Percentiles rank a stretch among this genome's conserved stretches.
Conservation (phyloP, 2,888 invertebrate genomes). For the Patella caerulea region DNA sequence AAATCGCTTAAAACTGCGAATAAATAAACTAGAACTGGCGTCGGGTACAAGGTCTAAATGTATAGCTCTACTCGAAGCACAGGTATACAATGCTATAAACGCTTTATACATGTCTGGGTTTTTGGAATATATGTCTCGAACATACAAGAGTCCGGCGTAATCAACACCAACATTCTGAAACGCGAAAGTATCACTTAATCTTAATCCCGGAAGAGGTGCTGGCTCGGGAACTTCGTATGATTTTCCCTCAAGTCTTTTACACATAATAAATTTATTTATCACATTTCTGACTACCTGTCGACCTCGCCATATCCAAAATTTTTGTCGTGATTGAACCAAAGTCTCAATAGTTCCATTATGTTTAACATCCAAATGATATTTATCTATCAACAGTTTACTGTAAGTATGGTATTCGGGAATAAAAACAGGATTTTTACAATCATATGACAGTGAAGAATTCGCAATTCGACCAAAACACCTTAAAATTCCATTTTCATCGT, state of each 20-base stretch:
- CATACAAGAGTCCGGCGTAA: background rate
- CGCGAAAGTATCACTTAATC: background rate
- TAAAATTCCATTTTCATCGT: background rate
- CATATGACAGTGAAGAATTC: background rate
- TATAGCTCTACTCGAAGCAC: conserved; percentile 4
- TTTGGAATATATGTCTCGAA: background rate
- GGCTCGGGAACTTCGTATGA: background rate
- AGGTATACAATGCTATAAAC: conserved; percentile 1
- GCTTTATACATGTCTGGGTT: background rate
- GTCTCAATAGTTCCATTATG: conserved; percentile 1
- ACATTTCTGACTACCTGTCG: background rate
- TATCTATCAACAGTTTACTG: background rate
- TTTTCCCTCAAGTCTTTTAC: background rate
- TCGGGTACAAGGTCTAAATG: background rate
- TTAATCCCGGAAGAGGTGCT: background rate
- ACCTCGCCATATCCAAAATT: background rate
- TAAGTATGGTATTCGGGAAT: background rate
- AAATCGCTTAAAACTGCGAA: background rate
- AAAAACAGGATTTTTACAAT: background rate
- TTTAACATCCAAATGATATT: background rate
- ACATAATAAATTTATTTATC: background rate
- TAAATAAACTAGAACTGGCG: background rate
- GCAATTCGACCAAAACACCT: background rate
- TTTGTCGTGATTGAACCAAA: background rate
- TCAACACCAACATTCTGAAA: conserved; percentile 1